These are phyloP conservation scores for Parapsyche elsis DNA, from an alignment of 1,140 invertebrate genomes.

Conservation along the genomic window DNA sequence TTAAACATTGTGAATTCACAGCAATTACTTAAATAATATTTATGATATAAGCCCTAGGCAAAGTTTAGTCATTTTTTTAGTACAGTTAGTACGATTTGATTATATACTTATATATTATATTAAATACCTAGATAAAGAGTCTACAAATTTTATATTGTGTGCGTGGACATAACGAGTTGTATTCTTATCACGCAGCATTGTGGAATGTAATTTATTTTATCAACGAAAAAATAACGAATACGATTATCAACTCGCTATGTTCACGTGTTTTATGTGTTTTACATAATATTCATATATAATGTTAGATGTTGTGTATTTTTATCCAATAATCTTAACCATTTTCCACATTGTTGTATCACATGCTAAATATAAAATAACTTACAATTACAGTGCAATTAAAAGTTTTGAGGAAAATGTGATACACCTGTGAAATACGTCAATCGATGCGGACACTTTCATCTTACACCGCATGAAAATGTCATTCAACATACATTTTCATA, in stretches of 20 bases:
- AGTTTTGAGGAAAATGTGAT: no score
- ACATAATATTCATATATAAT: neutral
- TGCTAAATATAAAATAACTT: no score
- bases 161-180: conserved; percentile 21
- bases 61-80: conserved; percentile 40
- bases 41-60: conserved; percentile 42
- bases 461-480: no score
- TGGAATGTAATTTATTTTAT: neutral
- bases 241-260: conserved; percentile 4
- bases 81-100: conserved; percentile 5
- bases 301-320: conserved; percentile 18
- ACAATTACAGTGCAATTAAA: no score
- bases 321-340: neutral
- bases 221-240: neutral
- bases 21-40: conserved; percentile 20
- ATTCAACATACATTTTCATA: no score
- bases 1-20: conserved; percentile 24
- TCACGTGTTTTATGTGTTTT: neutral
- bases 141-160: conserved; percentile 1
- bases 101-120: conserved; percentile 27
- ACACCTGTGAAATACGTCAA: no score
- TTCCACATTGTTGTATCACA: conserved; percentile 4
- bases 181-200: neutral
- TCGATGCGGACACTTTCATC: no score
- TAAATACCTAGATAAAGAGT: neutral